phyloP scores from a whole-genome alignment of 2,888 invertebrate species.

The Iselma pallidipennis region DNA sequence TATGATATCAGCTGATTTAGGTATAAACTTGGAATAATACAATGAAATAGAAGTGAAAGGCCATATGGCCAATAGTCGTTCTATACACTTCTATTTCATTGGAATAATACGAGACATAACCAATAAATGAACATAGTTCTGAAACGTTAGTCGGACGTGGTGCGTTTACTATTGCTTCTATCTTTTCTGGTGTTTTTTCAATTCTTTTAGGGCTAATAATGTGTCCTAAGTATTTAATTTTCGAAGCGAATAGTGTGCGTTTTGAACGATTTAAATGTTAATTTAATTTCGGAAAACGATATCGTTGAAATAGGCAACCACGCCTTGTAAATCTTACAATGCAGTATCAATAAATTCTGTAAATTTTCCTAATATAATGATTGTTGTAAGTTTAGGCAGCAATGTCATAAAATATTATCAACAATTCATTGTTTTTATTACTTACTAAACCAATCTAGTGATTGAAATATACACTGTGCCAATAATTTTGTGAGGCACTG shows the following conservation, averaged over 20 bases:
- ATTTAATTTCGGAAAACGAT: constrained; percentile 11
- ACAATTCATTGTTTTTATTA: no score
- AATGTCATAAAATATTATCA: no score
- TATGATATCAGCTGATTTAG: constrained; percentile 13
- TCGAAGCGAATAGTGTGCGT: not conserved
- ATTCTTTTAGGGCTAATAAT: not conserved
- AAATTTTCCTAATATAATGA: no score
- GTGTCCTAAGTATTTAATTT: constrained; percentile 21
- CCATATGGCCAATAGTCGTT: no score
- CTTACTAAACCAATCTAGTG: no score
- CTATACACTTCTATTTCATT: no score
- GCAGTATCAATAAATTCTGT: constrained; percentile 30
- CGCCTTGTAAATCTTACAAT: constrained; percentile 23
- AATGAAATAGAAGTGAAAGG: no score
- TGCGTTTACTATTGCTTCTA: constrained; percentile 12
- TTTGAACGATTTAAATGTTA: constrained; percentile 5
- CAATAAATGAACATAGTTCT: constrained; percentile 12
- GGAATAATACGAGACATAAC: constrained; percentile 20
- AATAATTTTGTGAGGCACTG: no score
- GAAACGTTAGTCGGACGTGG: constrained; percentile 10
- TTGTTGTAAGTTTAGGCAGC: no score
- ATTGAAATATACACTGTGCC: no score
- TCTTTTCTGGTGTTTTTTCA: constrained; percentile 9
- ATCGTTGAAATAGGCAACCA: constrained; percentile 28
- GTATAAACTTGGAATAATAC: constrained; percentile 25